phyloP scores from a whole-genome alignment of 1,140 invertebrate genomes.

The Tetramorium simillimum region DNA sequence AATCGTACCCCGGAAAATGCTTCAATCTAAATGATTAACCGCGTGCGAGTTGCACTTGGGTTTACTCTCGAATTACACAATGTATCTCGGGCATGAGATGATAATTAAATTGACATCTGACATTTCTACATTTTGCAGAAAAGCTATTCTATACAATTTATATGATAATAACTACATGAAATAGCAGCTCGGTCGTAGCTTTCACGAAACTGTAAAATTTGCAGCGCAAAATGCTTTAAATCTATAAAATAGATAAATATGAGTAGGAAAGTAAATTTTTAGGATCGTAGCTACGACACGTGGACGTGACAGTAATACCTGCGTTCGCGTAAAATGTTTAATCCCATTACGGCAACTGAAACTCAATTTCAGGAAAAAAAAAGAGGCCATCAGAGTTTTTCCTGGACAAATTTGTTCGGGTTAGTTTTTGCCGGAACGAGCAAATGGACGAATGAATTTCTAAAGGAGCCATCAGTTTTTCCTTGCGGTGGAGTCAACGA shows the following conservation, averaged over 20 bases:
- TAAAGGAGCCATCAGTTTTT: conserved; percentile 9
- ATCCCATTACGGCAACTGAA: background rate
- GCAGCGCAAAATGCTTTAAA: background rate
- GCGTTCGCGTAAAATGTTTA: conserved; percentile 8
- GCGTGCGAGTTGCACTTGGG: background rate
- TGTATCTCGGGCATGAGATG: background rate
- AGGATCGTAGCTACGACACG: background rate
- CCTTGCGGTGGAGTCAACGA: background rate
- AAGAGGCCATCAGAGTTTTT: background rate
- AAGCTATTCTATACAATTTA: background rate
- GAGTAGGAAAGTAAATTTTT: background rate
- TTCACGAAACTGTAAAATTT: background rate
- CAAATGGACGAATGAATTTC: conserved; percentile 11
- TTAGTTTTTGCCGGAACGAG: background rate
- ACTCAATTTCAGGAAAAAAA: background rate
- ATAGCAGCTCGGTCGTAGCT: background rate
- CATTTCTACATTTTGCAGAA: background rate
- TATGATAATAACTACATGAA: background rate
- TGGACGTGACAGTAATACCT: background rate
- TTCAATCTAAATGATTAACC: conserved; percentile 65
- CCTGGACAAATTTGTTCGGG: conserved; percentile 3
- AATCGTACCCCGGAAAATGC: conserved; percentile 62
- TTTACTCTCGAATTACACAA: conserved; percentile 32
- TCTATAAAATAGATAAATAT: background rate
- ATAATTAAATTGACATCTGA: conserved; percentile 5